Percentiles rank a stretch among this genome's conserved stretches.
Conservation (phyloP, 2,888 invertebrate species). For the Caenorhabditis sp. region DNA sequence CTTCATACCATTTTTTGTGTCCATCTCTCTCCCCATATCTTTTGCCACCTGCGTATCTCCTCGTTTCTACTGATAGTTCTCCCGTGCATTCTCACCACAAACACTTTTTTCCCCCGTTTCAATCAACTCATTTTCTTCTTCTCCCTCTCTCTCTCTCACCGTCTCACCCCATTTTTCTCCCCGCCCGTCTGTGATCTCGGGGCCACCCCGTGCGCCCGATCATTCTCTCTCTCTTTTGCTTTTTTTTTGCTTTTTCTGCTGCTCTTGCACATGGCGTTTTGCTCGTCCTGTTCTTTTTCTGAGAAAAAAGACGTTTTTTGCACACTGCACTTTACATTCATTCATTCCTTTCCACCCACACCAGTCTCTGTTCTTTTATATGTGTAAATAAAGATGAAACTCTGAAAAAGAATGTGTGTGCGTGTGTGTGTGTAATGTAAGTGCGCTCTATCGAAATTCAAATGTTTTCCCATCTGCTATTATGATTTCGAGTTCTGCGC, state of each 20-base stretch:
- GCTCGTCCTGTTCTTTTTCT: too few species aligned
- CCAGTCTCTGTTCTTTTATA: constrained; percentile 21
- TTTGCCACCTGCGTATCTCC: constrained; percentile 38
- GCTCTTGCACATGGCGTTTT: constrained; percentile 11
- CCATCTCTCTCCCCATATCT: constrained; percentile 22
- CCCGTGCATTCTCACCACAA: constrained; percentile 3
- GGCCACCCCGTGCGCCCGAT: constrained; percentile 20
- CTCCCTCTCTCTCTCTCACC: neutral
- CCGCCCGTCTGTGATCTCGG: constrained; percentile 40
- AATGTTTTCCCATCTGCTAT: neutral
- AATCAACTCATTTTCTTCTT: constrained; percentile 3
- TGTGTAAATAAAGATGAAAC: constrained; percentile 51
- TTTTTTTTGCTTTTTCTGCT: constrained; percentile 4
- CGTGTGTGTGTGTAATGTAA: too few species aligned
- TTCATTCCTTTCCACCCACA: constrained; percentile 9
- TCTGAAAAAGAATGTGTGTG: constrained; percentile 14
- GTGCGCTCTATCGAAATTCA: too few species aligned
- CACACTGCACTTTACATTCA: constrained; percentile 6
- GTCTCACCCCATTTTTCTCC: neutral
- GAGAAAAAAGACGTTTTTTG: too few species aligned
- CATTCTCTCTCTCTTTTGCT: constrained; percentile 14
- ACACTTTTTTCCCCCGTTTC: neutral
- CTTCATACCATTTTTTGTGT: constrained; percentile 21
- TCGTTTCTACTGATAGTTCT: neutral
- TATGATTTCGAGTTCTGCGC: too few species aligned